phyloP scores from a whole-genome alignment of 2,113 vertebrate genomes.

The Collichthys lucidus region DNA sequence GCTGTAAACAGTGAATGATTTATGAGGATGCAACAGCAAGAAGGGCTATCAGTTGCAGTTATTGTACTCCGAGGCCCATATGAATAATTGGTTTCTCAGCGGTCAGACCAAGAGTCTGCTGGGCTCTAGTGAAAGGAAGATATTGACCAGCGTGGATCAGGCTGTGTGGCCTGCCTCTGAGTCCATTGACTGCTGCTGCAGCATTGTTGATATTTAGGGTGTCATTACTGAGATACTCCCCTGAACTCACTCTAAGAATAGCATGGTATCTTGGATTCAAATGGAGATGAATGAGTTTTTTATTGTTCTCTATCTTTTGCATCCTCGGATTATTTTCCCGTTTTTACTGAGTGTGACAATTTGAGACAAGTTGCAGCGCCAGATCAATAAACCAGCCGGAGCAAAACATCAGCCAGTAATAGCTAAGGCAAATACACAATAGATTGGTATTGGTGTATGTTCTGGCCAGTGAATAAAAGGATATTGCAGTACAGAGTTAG shows the following conservation, averaged over 20 bases:
- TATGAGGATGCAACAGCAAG: slow-evolving; percentile 70
- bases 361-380: not conserved
- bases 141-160: slow-evolving; percentile 71
- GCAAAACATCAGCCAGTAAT: not conserved
- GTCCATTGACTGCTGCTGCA: slow-evolving; percentile 34
- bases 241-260: slow-evolving; percentile 28
- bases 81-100: slow-evolving; percentile 65
- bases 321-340: not conserved
- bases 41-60: slow-evolving; percentile 68
- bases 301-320: not conserved
- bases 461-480: not conserved
- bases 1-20: slow-evolving; percentile 72
- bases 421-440: not conserved
- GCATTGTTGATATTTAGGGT: slow-evolving; percentile 44
- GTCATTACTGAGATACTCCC: slow-evolving; percentile 46
- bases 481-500: too few relatives aligned
- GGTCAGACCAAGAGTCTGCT: slow-evolving; percentile 45
- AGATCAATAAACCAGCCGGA: not conserved
- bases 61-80: slow-evolving; percentile 67
- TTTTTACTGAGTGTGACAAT: not conserved
- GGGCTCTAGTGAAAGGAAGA: slow-evolving; percentile 58
- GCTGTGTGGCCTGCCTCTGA: slow-evolving; percentile 34
- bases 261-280: slow-evolving; percentile 14
- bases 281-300: not conserved
- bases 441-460: not conserved